Base-by-base conservation (phyloP, 2,888 invertebrate species). In the Drosophila melanocephala region DNA sequence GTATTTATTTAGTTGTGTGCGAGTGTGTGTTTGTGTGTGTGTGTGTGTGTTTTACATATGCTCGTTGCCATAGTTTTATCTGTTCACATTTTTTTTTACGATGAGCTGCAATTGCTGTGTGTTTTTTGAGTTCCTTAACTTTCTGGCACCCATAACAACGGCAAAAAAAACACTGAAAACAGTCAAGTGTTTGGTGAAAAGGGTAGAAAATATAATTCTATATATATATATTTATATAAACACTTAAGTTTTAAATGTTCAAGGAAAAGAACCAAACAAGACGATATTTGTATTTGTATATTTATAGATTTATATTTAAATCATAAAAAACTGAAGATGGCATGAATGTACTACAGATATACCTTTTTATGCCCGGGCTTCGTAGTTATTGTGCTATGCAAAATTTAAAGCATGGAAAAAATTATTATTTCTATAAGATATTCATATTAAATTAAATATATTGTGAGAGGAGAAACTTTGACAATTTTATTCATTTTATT, bases 51-150 rank as follows among this genome's bases (percentile, higher is more conserved):
- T 22, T 19, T 64, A 78, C 65, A 79, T 57, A 76, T 79, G 75
- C 59, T 67, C 53, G 56, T 55, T 50, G 69, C 77, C 69, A 66
- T 77, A 81, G 74, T 85, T 79, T 83, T 73, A 83, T 83, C 68
- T 85, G 83, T 59, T 76, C 68, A 67, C 72, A 72, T 78, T 76
- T 72, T 81, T 83, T 35, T 81, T n/a, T 67, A 72, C 61, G 68
- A 72, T 59, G 65, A 70, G 76, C 72, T 74, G 64, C 52, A 70
- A 61, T 70, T 69, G 70, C 44, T 30, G 26, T 50, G 59, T 14
- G 51, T 55, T 62, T 44, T 50, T 37, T 30, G 55, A 70, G 85
- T 72, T 87, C 85, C 79, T 84, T 83, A 87, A 85, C 75, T 79
- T 73, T 68, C 64, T 50, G 28, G 35, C 55, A 42, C 51, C 47